Evolutionary conservation across 2,113 vertebrate species (phyloP).

Genomic region (Triplophysa tibetana): DNA sequence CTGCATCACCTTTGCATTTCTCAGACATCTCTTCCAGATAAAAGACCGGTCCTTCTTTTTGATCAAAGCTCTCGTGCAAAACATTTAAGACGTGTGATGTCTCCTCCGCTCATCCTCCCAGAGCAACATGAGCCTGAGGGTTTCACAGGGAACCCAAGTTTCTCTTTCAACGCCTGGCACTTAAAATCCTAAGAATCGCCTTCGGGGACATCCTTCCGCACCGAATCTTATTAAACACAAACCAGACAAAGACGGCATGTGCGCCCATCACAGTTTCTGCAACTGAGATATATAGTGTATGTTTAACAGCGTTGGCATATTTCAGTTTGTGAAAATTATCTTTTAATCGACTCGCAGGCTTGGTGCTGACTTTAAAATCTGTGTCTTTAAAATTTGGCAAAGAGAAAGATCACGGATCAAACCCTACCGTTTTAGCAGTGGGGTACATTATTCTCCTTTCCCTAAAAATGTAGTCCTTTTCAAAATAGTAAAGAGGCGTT

Average conservation of each 20-base stretch:
- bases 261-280: not conserved
- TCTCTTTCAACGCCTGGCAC: slow-evolving; percentile 18
- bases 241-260: slow-evolving; percentile 16
- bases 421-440: not conserved
- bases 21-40: slow-evolving; percentile 65
- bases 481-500: not conserved
- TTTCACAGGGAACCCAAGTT: slow-evolving; percentile 32
- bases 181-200: slow-evolving; percentile 21
- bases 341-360: too few relatives aligned
- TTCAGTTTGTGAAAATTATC: too few relatives aligned
- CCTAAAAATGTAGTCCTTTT: not conserved
- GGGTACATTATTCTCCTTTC: not conserved
- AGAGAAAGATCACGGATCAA: not conserved
- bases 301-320: not conserved
- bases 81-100: slow-evolving; percentile 33
- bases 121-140: slow-evolving; percentile 13
- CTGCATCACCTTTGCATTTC: slow-evolving; percentile 54
- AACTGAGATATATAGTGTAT: not conserved
- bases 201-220: slow-evolving; percentile 14
- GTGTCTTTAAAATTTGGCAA: not conserved
- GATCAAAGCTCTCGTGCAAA: slow-evolving; percentile 37
- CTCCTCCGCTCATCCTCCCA: slow-evolving; percentile 9
- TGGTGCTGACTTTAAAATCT: not conserved
- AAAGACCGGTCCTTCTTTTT: slow-evolving; percentile 59
- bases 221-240: slow-evolving; percentile 32